Evolutionary conservation across 2,113 vertebrate genomes (phyloP).

Genomic region (Odontesthes bonariensis): DNA sequence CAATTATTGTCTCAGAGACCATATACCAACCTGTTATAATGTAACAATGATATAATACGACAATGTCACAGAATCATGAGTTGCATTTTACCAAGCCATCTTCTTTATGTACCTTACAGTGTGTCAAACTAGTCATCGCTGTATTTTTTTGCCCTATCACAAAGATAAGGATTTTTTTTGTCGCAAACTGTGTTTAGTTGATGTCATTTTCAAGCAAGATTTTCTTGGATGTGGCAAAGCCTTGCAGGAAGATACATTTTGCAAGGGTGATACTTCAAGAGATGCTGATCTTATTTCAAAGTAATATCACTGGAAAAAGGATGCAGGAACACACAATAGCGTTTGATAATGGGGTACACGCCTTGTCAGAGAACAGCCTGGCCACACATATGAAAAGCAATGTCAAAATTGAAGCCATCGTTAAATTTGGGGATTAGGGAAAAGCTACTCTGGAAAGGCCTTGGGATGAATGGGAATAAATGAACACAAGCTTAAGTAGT

Average conservation of each 20-base stretch:
- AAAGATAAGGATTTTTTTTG: not conserved
- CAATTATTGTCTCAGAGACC: not conserved
- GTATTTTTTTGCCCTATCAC: no score
- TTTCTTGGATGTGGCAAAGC: not conserved
- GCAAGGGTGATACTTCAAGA: not conserved
- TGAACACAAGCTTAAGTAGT: conserved; percentile 16
- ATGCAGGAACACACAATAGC: not conserved
- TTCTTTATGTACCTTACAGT: no score
- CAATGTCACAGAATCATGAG: not conserved
- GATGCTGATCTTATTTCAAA: not conserved
- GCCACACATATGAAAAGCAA: not conserved
- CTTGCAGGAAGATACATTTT: not conserved
- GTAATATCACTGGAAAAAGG: not conserved
- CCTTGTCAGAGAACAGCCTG: conserved; percentile 2
- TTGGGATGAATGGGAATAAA: not conserved
- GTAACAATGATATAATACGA: not conserved
- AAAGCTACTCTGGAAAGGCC: conserved; percentile 9
- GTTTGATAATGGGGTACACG: conserved; percentile 17
- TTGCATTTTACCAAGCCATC: no score
- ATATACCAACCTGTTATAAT: not conserved
- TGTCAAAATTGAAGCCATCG: not conserved
- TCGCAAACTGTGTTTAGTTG: not conserved
- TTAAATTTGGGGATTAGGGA: not conserved
- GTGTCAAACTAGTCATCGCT: no score
- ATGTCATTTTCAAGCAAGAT: not conserved